A percentile compares a stretch with the other conserved stretches of the same genome.
phyloP scores from a whole-genome alignment of 2,797 vertebrate species.

The Malacoctenus gilli region DNA sequence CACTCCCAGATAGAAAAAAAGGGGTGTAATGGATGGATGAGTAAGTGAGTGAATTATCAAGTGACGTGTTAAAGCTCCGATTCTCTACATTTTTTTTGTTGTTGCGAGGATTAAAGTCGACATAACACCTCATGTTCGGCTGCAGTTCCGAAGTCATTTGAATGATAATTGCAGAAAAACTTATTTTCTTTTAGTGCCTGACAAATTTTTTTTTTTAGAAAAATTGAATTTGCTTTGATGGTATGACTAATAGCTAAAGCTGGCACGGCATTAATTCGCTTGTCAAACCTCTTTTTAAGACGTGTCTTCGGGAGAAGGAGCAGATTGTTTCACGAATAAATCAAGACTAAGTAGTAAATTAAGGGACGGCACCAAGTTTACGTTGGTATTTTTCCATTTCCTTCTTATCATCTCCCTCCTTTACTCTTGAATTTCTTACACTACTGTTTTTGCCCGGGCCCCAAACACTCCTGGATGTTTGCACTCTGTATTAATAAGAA shows the following conservation, averaged over 20 bases:
- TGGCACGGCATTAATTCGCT: constrained; percentile 57
- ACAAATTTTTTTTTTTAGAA: constrained; percentile 44
- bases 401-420: constrained; percentile 14
- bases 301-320: constrained; percentile 46
- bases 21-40: too few species aligned
- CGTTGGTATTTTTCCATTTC: constrained; percentile 30
- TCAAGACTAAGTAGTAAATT: constrained; percentile 28
- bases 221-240: constrained; percentile 58
- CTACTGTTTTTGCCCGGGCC: constrained; percentile 49
- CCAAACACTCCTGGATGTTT: constrained; percentile 56
- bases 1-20: too few species aligned
- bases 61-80: too few species aligned
- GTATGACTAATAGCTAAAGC: constrained; percentile 60
- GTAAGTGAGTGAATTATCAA: too few species aligned
- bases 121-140: too few species aligned
- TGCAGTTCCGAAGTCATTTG: constrained; percentile 54
- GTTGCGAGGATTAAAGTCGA: constrained; percentile 54
- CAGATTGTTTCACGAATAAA: constrained; percentile 29
- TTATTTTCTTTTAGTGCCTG: constrained; percentile 47
- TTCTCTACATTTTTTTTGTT: constrained; percentile 23
- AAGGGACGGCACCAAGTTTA: constrained; percentile 26
- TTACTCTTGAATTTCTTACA: constrained; percentile 7
- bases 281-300: constrained; percentile 43
- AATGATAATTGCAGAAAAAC: constrained; percentile 46
- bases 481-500: constrained; percentile 72